phyloP scores from a whole-genome alignment of 2,797 vertebrate species.

The Phrynocephalus vlangalii region DNA sequence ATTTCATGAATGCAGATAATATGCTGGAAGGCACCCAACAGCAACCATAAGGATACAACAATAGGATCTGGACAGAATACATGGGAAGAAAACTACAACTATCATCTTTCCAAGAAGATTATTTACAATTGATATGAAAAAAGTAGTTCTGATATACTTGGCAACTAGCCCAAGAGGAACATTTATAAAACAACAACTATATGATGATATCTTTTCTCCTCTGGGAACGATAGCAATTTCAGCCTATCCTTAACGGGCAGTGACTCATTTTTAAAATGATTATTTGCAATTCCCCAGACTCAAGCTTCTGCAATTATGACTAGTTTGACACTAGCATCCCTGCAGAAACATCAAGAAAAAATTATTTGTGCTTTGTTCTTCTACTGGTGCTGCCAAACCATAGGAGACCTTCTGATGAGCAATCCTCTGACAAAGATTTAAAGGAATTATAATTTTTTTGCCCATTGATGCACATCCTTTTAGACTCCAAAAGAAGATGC shows the following conservation, averaged over 20 bases:
- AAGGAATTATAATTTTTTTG: not conserved
- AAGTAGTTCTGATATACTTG: not conserved
- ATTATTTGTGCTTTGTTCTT: not conserved
- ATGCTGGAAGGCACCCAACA: too few species aligned
- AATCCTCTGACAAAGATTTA: not conserved
- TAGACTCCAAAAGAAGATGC: not conserved
- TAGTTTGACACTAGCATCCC: not conserved
- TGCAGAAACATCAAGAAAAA: not conserved
- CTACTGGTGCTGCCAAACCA: not conserved
- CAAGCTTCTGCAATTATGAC: not conserved
- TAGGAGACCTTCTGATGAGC: not conserved
- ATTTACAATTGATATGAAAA: not conserved
- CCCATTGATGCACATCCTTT: not conserved
- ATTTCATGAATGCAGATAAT: not conserved
- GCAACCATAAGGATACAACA: not conserved
- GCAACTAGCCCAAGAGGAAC: not conserved
- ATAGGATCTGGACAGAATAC: not conserved
- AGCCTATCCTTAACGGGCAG: not conserved
- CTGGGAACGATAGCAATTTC: not conserved
- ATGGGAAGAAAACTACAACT: not conserved
- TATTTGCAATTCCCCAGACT: not conserved
- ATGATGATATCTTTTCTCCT: not conserved
- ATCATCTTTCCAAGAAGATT: not conserved
- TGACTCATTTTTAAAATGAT: conserved; percentile 1
- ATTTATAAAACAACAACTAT: not conserved